Base-by-base conservation (phyloP, 53 echinoderm and acorn worm species). In the Holothuria scabra region DNA sequence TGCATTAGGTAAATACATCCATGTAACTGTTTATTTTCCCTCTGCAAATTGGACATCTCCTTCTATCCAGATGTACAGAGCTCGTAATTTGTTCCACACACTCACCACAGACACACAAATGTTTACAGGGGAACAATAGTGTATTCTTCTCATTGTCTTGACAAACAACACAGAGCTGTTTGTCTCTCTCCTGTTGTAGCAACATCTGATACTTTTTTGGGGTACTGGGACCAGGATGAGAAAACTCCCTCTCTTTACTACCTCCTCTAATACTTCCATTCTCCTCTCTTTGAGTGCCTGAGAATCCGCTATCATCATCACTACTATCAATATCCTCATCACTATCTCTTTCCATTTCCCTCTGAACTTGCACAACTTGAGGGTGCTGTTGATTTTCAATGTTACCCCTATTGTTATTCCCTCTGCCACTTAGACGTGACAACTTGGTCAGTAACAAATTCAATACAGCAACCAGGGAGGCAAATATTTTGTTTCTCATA, bases 111-210 rank as follows among this genome's bases (percentile, higher is more conserved):
- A 91, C 82, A 67, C 95, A 95, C 8, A 95, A 86, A 83, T 95
- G 95, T 65, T 93, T 91, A 26, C 95, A 95, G 12, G 95, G 95
- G 14, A 95, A 48, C 66, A 95, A 74, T 2, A 95, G 61, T 21
- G 86, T 93, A 66, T 95, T 78, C 80, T 95, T 95, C 19, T 28
- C 66, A n/a, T 87, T 85, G 85, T 95, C 95, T 62, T 91, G 95
- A 59, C 95, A 95, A 1, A 95, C 91, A 19, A 95, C 95, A 78
- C 95, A 95, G 21, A 91, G 65, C 71, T 87, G 81, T 23, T 82
- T 86, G 59, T 95, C 95, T 8, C 82, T 80, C 30, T 95, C 93
- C n/a, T 89, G 85, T 33, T 92, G 86, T 7, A 92, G 52, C 31
- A 78, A 31, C 21, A 0, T 85, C 64, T 90, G 66, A 13, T 48